Evolutionary conservation across 2,797 vertebrate species (phyloP), one percentile per base, ranked within the genome.

Genomic region (Tangara arthus): DNA sequence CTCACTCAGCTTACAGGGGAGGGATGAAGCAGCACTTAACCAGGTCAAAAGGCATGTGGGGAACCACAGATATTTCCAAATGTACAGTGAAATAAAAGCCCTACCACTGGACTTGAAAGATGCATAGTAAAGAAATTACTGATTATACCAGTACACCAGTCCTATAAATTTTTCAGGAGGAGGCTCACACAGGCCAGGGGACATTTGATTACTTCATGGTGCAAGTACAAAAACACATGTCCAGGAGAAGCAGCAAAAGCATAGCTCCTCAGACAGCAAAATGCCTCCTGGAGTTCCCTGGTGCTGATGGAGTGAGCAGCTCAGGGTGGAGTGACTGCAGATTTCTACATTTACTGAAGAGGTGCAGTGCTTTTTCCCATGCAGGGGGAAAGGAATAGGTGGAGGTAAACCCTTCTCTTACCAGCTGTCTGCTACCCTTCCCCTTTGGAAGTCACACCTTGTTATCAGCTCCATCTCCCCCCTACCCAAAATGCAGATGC

Each of bases 71-170:
- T 16, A 53, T 61, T 92, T 76, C 66, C 52, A 77, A 71, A 42
- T 0, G 4, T 8, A 60, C 26, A 66, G 44, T 28, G 20, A 2
- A 18, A 66, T 20, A 37, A 70, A 65, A 12, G 0, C 2, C 14
- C n/a, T 64, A 76, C 3, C 23, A 20, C 47, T 55, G 23, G 15
- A 69, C 21, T 85, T 49, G 39, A 91, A 90, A 71, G 34, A 35
- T 56, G 16, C 0, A 2, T n/a, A 46, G 55, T 37, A 93, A 83
- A 76, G 52, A 83, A 78, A 47, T 24, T 22, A 19, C 47, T 53
- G 16, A 34, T 76, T 76, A 79, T 13, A 49, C 15, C 27, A 66
- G 24, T 60, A 53, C 19, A 11, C 7, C 22, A 64, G 14, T 34
- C 30, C 72, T 27, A 52, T 61, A n/a, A 39, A 66, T 64, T 92